Evolutionary conservation across 2,797 vertebrate genomes (phyloP).

Genomic region (Coracias cyanogaster): DNA sequence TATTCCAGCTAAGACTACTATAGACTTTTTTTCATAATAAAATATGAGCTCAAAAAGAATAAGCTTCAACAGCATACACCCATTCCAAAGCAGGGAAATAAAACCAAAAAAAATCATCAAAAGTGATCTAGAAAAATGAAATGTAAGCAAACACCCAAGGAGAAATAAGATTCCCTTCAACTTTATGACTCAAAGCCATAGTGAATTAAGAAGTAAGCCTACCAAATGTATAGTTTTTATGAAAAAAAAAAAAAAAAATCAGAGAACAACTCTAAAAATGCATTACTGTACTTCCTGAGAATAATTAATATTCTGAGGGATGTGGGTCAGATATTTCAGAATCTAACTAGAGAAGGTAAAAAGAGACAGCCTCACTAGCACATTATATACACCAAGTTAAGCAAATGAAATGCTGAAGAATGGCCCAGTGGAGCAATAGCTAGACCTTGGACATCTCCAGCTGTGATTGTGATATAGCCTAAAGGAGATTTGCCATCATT

Average conservation of each 20-base stretch:
- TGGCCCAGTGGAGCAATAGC: not conserved
- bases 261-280: not conserved
- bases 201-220: not conserved
- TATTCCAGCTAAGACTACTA: not conserved
- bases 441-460: not conserved
- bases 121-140: not conserved
- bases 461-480: not conserved
- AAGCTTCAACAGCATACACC: not conserved
- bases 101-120: not conserved
- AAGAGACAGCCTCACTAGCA: not conserved
- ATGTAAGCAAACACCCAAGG: not conserved
- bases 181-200: not conserved
- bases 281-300: not conserved
- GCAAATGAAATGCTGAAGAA: not conserved
- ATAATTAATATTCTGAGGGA: not conserved
- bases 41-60: not conserved
- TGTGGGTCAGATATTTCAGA: not conserved
- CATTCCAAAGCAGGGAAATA: not conserved
- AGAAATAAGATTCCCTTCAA: not conserved
- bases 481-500: not conserved
- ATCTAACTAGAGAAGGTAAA: not conserved
- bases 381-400: not conserved
- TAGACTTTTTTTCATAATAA: not conserved
- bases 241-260: not conserved
- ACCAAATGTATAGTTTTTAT: not conserved